A percentile compares a stretch with the other conserved stretches of the same genome.
Conservation (phyloP, 92 coral and sea anemone genomes). For the Epizoanthus rinbou region DNA sequence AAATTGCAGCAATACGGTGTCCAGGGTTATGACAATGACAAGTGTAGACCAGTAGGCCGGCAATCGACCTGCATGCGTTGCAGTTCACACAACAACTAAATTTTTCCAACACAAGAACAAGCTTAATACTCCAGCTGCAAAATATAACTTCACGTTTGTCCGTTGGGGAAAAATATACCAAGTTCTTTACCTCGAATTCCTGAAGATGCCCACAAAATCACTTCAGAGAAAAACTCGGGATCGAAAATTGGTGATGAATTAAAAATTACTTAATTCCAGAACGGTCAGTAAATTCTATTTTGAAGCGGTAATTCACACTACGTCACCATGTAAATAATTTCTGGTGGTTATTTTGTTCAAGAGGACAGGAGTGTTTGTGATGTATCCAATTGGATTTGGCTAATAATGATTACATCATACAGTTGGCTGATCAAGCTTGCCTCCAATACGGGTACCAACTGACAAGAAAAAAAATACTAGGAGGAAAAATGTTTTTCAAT, state of each 20-base stretch:
- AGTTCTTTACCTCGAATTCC: conserved; percentile 43
- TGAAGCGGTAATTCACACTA: conserved; percentile 36
- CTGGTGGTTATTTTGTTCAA: conserved; percentile 44
- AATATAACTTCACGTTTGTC: background rate
- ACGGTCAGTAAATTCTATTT: conserved; percentile 45
- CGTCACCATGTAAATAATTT: conserved; percentile 42
- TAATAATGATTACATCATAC: conserved; percentile 33
- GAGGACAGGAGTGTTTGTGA: background rate
- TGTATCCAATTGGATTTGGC: conserved; percentile 3
- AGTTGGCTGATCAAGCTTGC: conserved; percentile 30
- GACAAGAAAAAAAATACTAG: background rate
- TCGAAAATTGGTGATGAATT: conserved; percentile 39
- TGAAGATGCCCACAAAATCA: conserved; percentile 47
- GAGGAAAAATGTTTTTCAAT: background rate
- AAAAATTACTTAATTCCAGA: conserved; percentile 47
- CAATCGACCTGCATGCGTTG: background rate
- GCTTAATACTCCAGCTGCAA: background rate
- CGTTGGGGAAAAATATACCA: background rate
- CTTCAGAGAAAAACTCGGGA: conserved; percentile 32
- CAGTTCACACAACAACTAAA: background rate
- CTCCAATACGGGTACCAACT: conserved; percentile 15
- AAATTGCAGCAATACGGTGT: background rate
- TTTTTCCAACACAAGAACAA: background rate
- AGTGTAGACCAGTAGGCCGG: background rate
- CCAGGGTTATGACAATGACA: background rate